Evolutionary conservation across 1,140 invertebrate species (phyloP).

Genomic region (Hypsibius dujardini): DNA sequence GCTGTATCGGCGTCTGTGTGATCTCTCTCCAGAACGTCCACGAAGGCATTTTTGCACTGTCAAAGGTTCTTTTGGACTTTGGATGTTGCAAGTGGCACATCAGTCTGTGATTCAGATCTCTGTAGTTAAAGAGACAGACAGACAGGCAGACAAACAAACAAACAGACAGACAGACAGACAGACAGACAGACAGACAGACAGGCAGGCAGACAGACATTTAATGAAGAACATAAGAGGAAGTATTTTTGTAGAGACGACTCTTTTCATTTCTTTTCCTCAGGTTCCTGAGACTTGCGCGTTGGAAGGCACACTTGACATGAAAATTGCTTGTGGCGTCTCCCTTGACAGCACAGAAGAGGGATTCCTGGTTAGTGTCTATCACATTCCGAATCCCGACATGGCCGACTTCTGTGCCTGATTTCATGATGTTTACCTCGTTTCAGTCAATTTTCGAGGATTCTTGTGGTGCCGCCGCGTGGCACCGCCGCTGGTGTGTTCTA

Average conservation of each 20-base stretch:
- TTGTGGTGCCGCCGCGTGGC: neutral
- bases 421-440: neutral
- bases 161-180: too few species aligned
- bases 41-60: neutral
- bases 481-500: neutral
- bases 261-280: neutral
- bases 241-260: neutral
- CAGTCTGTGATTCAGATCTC: too few species aligned
- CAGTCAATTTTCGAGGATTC: neutral
- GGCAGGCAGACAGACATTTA: too few species aligned
- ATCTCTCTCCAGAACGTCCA: constrained; percentile 9
- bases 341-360: neutral
- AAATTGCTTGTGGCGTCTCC: neutral
- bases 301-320: neutral
- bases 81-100: too few species aligned
- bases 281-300: neutral
- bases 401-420: too few species aligned
- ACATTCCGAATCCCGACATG: neutral
- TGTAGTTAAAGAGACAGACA: too few species aligned
- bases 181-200: too few species aligned
- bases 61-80: neutral
- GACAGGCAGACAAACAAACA: too few species aligned
- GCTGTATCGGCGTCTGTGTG: neutral
- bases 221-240: too few species aligned
- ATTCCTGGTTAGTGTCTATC: constrained; percentile 2